These are phyloP conservation scores for Trachurus trachurus DNA, from an alignment of 2,797 vertebrate species.

Conservation along the genomic window DNA sequence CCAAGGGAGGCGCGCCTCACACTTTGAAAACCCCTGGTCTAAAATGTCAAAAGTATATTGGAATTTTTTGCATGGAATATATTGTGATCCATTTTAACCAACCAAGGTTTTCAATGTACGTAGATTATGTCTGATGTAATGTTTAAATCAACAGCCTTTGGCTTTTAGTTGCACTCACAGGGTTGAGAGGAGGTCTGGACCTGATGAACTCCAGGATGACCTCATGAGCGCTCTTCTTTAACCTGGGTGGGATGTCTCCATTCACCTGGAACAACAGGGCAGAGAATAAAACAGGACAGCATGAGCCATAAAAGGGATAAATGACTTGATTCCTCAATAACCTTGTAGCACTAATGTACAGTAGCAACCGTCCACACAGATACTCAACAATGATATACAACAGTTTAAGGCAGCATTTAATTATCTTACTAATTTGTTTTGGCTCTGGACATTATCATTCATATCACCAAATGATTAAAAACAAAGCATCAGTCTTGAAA, in stretches of 20 bases:
- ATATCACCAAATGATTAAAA: not conserved
- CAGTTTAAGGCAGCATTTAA: too few relatives aligned
- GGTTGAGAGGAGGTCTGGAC: slow-evolving; percentile 96
- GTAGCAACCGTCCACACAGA: not conserved
- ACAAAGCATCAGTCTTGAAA: not conserved
- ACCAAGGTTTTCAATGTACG: not conserved
- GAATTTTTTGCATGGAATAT: too few relatives aligned
- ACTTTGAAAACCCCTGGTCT: too few relatives aligned
- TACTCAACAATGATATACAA: not conserved
- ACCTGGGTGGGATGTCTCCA: slow-evolving; percentile 94
- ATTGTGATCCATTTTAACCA: not conserved
- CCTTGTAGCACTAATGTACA: not conserved
- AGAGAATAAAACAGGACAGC: not conserved
- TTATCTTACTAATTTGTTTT: too few relatives aligned
- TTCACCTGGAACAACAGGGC: slow-evolving; percentile 87
- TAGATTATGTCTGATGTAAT: too few relatives aligned
- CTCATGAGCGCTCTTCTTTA: slow-evolving; percentile 99
- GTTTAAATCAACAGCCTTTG: not conserved
- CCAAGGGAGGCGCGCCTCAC: too few relatives aligned
- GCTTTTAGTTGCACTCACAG: slow-evolving; percentile 87
- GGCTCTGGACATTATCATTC: too few relatives aligned
- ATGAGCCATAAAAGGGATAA: not conserved
- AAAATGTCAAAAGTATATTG: too few relatives aligned
- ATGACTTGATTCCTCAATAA: not conserved
- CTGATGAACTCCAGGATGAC: slow-evolving; percentile 98